Percentiles rank a stretch among this genome's conserved stretches.
Conservation (phyloP, 2,797 vertebrate genomes). For the Poeciliopsis infans region DNA sequence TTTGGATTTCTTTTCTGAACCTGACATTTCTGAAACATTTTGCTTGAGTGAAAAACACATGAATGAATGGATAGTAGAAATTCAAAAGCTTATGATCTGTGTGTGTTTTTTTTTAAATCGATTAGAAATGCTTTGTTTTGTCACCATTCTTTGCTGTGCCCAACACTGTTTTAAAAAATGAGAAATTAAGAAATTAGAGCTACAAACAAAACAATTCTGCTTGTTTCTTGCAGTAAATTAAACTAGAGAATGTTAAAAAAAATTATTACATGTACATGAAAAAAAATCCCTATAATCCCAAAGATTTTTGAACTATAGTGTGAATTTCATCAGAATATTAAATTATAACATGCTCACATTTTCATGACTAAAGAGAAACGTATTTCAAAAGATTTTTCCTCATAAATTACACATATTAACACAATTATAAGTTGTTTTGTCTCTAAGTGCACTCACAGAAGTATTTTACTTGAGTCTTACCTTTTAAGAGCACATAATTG, state of each 20-base stretch:
- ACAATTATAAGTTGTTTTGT: slow-evolving; percentile 49
- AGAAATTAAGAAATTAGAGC: background rate
- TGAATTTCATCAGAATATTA: slow-evolving; percentile 1
- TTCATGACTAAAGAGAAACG: background rate
- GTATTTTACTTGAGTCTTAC: slow-evolving; percentile 69
- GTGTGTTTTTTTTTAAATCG: too few relatives aligned
- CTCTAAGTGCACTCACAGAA: slow-evolving; percentile 47
- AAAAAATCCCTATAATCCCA: background rate
- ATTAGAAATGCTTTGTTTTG: background rate
- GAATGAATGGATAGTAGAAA: background rate
- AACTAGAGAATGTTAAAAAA: background rate
- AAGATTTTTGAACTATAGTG: background rate
- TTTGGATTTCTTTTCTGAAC: background rate
- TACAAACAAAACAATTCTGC: background rate
- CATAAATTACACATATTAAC: slow-evolving; percentile 31
- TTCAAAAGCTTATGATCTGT: background rate
- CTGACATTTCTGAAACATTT: background rate
- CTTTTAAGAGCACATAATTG: slow-evolving; percentile 78
- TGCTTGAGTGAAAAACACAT: background rate
- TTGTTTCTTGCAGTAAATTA: background rate
- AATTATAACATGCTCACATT: background rate
- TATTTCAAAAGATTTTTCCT: slow-evolving; percentile 2
- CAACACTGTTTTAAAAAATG: background rate
- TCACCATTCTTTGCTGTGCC: background rate
- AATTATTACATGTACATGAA: background rate